A percentile compares a stretch with the other conserved stretches of the same genome.
These are phyloP conservation scores for Brachycybe producta DNA, from an alignment of 2,888 invertebrate species.

Conservation along the genomic window DNA sequence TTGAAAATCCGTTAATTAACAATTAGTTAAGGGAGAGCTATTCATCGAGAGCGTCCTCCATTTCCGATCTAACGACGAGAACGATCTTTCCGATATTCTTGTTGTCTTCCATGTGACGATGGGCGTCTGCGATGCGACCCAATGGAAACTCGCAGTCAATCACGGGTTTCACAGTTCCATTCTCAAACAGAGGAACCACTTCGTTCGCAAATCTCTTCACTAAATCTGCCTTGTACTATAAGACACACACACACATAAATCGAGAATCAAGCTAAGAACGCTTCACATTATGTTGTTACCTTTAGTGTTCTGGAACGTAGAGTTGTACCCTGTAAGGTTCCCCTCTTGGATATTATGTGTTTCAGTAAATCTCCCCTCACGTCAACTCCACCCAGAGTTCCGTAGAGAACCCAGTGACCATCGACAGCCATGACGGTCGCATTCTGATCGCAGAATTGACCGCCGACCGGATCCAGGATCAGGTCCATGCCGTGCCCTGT, in stretches of 20 bases:
- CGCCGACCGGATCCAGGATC: constrained; percentile 36
- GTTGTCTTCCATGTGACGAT: constrained; percentile 16
- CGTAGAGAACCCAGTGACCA: constrained; percentile 35
- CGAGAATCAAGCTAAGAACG: constrained; percentile 22
- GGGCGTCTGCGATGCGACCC: constrained; percentile 14
- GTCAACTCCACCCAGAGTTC: constrained; percentile 30
- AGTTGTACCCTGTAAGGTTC: constrained; percentile 29
- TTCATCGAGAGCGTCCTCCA: not conserved
- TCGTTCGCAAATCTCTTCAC: constrained; percentile 26
- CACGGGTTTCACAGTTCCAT: constrained; percentile 14
- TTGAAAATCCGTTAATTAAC: too few species aligned
- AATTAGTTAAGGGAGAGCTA: too few species aligned
- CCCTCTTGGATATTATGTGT: constrained; percentile 30
- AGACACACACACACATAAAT: constrained; percentile 6
- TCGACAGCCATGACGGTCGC: constrained; percentile 28
- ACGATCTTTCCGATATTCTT: constrained; percentile 19
- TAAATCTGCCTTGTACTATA: constrained; percentile 32
- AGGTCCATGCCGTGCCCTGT: constrained; percentile 30
- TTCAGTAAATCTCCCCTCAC: constrained; percentile 28
- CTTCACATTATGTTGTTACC: constrained; percentile 32
- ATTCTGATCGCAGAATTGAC: constrained; percentile 33
- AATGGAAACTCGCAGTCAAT: constrained; percentile 17
- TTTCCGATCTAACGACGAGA: constrained; percentile 11
- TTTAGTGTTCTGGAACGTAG: constrained; percentile 27
- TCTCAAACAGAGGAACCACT: constrained; percentile 5